These are phyloP conservation scores for Trogon melanurus DNA, from an alignment of 2,113 vertebrate genomes.

Conservation along the genomic window DNA sequence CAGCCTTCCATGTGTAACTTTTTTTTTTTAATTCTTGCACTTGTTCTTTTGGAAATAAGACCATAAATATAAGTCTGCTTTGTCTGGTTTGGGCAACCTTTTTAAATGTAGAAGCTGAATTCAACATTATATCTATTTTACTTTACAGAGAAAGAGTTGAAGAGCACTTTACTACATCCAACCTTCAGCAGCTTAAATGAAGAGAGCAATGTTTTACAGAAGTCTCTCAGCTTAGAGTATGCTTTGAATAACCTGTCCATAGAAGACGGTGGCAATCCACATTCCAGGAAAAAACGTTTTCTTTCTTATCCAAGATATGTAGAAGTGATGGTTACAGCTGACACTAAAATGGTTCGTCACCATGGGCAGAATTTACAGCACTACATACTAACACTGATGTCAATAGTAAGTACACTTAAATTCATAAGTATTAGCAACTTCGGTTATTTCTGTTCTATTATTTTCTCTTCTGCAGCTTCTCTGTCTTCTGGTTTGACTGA, in stretches of 20 bases:
- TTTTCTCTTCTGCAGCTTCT: not conserved
- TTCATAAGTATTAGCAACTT: not conserved
- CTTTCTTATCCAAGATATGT: slow-evolving; percentile 97
- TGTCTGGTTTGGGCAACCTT: not conserved
- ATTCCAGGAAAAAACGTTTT: slow-evolving; percentile 89
- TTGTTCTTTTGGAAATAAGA: not conserved
- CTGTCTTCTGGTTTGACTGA: not conserved
- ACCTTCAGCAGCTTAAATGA: slow-evolving; percentile 72
- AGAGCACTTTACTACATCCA: slow-evolving; percentile 61
- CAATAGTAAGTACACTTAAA: slow-evolving; percentile 92
- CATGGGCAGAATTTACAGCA: slow-evolving; percentile 93
- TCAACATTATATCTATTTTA: not conserved
- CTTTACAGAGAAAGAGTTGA: slow-evolving; percentile 74
- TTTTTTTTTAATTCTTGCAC: not conserved
- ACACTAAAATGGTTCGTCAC: slow-evolving; percentile 90
- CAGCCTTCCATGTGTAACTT: not conserved
- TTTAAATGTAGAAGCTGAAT: not conserved
- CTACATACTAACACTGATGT: slow-evolving; percentile 96
- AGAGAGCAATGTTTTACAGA: slow-evolving; percentile 71
- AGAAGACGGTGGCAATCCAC: slow-evolving; percentile 45
- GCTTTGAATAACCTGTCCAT: slow-evolving; percentile 53
- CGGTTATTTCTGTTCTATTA: not conserved
- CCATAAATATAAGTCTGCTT: not conserved
- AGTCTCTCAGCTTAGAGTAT: slow-evolving; percentile 53
- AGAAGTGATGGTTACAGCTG: slow-evolving; percentile 96